phyloP scores from a whole-genome alignment of 2,113 vertebrate species.

The Poeciliopsis turrubarensis region DNA sequence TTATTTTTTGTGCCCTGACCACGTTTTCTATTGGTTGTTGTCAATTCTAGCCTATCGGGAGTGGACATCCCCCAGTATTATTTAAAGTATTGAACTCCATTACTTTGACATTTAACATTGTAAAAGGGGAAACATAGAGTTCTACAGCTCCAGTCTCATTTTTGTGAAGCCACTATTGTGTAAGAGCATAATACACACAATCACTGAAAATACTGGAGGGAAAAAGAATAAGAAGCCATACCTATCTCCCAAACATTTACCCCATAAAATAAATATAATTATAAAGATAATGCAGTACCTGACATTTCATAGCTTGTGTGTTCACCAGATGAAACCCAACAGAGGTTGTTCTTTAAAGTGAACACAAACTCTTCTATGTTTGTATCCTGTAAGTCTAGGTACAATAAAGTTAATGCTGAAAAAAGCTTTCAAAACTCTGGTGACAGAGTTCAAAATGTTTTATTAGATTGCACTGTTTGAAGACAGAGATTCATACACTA shows the following conservation, averaged over 20 bases:
- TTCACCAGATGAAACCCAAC: background rate
- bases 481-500: no score
- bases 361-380: background rate
- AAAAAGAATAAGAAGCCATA: background rate
- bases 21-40: background rate
- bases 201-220: background rate
- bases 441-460: no score
- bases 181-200: background rate
- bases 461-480: no score
- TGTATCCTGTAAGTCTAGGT: background rate
- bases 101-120: background rate
- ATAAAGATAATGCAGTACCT: background rate
- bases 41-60: no score
- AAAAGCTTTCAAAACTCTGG: no score
- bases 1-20: no score
- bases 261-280: background rate
- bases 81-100: no score
- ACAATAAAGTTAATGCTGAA: no score
- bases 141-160: background rate
- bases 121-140: no score
- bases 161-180: background rate
- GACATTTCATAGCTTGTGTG: background rate
- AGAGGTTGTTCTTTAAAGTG: background rate
- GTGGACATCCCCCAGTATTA: no score
- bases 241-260: background rate